These are phyloP conservation scores for Hemiprocne comata DNA, from an alignment of 2,113 vertebrate genomes.

Conservation along the genomic window DNA sequence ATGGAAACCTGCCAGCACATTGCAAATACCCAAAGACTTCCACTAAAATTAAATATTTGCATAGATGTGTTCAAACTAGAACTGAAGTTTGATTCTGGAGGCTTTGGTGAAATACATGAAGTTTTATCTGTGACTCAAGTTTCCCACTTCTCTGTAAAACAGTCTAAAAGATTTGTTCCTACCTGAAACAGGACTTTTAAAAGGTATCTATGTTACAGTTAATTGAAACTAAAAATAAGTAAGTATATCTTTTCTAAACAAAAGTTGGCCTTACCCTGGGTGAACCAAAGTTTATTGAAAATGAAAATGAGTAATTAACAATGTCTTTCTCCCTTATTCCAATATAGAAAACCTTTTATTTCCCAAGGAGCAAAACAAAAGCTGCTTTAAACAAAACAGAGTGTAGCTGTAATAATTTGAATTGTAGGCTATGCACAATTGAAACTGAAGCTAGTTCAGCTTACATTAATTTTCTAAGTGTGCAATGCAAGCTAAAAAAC, in stretches of 20 bases:
- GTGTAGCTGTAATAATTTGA: not conserved
- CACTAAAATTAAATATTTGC: not conserved
- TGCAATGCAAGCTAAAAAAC: not conserved
- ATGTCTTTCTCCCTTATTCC: not conserved
- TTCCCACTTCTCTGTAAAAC: not conserved
- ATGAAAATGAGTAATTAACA: constrained; percentile 55
- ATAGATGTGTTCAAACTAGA: not conserved
- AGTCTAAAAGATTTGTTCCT: not conserved
- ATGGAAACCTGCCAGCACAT: not conserved
- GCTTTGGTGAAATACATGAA: not conserved
- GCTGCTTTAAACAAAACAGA: constrained; percentile 24
- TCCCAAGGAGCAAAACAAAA: not conserved
- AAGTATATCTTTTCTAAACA: not conserved
- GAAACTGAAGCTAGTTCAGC: not conserved
- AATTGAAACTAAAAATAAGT: constrained; percentile 39
- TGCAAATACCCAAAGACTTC: not conserved
- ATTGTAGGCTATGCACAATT: not conserved
- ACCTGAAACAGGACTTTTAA: not conserved
- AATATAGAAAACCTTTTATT: constrained; percentile 37
- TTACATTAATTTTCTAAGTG: not conserved
- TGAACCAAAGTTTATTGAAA: constrained; percentile 27
- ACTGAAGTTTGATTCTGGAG: not conserved
- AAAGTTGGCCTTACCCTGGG: not conserved
- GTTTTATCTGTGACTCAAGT: not conserved
- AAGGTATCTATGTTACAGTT: not conserved